phyloP scores from a whole-genome alignment of 2,113 vertebrate species.

The rat (Rattus norvegicus) region DNA sequence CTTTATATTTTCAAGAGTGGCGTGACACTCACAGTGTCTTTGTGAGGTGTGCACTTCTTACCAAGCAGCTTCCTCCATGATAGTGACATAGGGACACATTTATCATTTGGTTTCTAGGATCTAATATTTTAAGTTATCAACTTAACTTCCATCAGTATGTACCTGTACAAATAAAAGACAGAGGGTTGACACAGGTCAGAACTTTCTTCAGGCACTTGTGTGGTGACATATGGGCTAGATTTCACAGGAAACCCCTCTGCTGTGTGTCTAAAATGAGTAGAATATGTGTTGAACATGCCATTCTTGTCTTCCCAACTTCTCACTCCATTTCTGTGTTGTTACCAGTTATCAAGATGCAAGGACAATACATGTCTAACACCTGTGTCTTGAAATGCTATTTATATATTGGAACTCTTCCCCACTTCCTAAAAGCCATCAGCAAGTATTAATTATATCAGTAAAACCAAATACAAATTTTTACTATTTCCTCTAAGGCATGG shows the following conservation, averaged over 20 bases:
- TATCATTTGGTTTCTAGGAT: constrained; percentile 11
- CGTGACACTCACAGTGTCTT: constrained; percentile 57
- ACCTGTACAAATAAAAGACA: constrained; percentile 40
- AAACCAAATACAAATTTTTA: constrained; percentile 3
- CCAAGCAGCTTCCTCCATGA: constrained; percentile 27
- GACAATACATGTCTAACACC: neutral
- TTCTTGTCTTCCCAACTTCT: neutral
- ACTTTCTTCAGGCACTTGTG: neutral
- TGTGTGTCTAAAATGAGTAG: neutral
- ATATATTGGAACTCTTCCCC: neutral
- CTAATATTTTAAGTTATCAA: constrained; percentile 64
- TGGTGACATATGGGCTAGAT: neutral
- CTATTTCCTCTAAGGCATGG: neutral
- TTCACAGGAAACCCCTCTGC: constrained; percentile 9
- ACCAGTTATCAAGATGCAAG: neutral
- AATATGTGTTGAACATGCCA: neutral
- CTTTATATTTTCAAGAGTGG: constrained; percentile 61
- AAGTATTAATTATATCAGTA: constrained; percentile 18
- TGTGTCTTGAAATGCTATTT: neutral
- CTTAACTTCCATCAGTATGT: constrained; percentile 38
- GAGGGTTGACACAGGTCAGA: neutral
- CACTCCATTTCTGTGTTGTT: neutral
- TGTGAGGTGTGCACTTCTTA: constrained; percentile 40
- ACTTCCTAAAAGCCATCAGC: neutral
- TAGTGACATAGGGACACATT: constrained; percentile 32